Evolutionary conservation across 2,797 vertebrate genomes (phyloP), one percentile per base, ranked within the genome.

Genomic region (Myotis planiceps): DNA sequence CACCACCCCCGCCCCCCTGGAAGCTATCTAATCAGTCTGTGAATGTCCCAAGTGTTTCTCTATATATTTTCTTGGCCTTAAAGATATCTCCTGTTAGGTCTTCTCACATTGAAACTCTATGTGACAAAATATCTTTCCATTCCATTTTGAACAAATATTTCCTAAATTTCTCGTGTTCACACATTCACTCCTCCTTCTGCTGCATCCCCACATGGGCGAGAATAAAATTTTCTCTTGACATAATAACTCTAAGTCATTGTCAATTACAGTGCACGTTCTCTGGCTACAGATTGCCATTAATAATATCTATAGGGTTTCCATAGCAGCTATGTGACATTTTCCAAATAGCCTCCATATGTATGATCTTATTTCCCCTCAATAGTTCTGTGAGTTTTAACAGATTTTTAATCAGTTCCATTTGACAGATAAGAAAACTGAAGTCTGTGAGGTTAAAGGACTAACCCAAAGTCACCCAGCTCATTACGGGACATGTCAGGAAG

Each of bases 21-120:
- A 98, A 98, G 90, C 88, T 72, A 97, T 79, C 76, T 98, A 98
- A 98, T 98, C 97, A 97, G 98, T 97, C 98, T 96, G 97, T 98
- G 90, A 97, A 95, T 96, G 71, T 96, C 96, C 83, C 81, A 74
- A 90, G 84, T 96, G 94, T 97, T 98, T 95, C 94, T 74, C 25
- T 90, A 1, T 34, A 1, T 74, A 72, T 80, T 69, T 76, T 72
- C 42, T 97, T 94, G 96, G 97, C 81, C 90, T 98, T 97, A 88
- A 98, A 97, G 97, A 96, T 58, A 95, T 96, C 89, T 97, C 93
- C 94, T 96, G 84, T 96, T 97, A 98, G 94, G 91, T 95, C 93
- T 97, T 91, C 95, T 97, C 95, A 95, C 81, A 93, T 2, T 49
- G 78, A 97, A 94, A 98, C 78, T 95, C 90, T 93, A 6, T 95